Evolutionary conservation across 1,140 invertebrate genomes (phyloP).

Genomic region (Drosophila punjabiensis): DNA sequence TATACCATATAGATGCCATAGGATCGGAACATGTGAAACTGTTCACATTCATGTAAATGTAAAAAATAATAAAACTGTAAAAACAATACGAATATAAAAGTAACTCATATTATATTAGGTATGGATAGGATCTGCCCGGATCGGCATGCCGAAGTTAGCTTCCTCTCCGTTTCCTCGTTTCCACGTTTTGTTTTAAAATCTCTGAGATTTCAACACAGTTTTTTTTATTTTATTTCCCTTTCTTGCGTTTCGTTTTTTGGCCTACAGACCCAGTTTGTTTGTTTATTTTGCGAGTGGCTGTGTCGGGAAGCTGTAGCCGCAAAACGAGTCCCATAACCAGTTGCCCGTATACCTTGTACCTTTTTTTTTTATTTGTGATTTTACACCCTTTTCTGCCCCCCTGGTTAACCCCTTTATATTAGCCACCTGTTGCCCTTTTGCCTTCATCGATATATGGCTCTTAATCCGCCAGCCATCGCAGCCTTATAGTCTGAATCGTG

Average conservation of each 20-base stretch:
- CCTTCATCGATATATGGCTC: conserved; percentile 66
- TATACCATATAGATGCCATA: no score
- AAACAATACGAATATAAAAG: no score
- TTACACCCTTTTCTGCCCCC: neutral
- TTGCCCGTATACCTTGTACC: neutral
- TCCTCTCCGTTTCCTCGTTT: neutral
- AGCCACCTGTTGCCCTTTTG: conserved; percentile 66
- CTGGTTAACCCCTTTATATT: conserved; percentile 33
- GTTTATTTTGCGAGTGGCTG: neutral
- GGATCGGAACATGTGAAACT: no score
- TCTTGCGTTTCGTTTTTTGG: conserved; percentile 21
- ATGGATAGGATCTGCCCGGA: no score
- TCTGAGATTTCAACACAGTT: conserved; percentile 26
- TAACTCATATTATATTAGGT: no score
- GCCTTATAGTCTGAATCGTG: conserved; percentile 53
- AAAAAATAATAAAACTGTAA: no score
- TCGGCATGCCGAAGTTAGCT: no score
- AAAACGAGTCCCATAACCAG: conserved; percentile 16
- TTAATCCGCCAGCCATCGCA: conserved; percentile 29
- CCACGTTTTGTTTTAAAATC: conserved; percentile 22
- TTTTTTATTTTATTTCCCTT: conserved; percentile 1
- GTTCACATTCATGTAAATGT: no score
- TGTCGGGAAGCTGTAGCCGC: neutral
- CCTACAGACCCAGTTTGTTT: conserved; percentile 44
- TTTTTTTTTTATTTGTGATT: neutral